These are phyloP conservation scores for Leptura quadrifasciata DNA, from an alignment of 2,888 invertebrate genomes.

Conservation along the genomic window DNA sequence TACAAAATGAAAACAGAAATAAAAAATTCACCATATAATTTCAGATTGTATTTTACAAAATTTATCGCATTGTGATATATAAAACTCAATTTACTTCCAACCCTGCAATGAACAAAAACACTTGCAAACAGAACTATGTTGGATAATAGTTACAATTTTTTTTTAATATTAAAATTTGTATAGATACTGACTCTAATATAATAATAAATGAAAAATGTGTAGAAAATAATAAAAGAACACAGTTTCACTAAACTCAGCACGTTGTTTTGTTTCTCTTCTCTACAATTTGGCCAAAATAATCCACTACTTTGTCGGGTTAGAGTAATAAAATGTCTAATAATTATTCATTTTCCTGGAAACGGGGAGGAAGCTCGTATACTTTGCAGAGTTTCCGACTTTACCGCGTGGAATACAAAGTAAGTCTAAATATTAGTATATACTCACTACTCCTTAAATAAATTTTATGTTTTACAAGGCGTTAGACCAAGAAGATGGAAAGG, in stretches of 20 bases:
- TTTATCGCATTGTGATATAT: too few species aligned
- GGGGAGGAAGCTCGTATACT: not conserved
- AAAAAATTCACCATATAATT: too few species aligned
- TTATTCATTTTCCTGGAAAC: conserved; percentile 17
- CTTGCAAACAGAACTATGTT: too few species aligned
- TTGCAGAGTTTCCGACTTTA: not conserved
- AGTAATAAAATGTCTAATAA: conserved; percentile 15
- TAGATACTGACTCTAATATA: too few species aligned
- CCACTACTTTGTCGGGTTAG: not conserved
- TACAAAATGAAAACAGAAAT: too few species aligned
- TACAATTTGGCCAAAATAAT: not conserved
- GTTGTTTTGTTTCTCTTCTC: not conserved
- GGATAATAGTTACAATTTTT: too few species aligned
- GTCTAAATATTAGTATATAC: conserved; percentile 5
- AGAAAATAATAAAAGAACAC: not conserved
- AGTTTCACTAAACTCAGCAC: not conserved
- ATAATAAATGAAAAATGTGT: not conserved
- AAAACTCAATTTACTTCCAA: too few species aligned
- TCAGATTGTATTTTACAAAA: too few species aligned
- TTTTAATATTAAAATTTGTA: too few species aligned
- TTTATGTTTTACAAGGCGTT: not conserved
- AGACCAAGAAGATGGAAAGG: not conserved
- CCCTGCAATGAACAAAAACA: too few species aligned
- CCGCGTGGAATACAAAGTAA: conserved; percentile 12
- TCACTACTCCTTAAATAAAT: conserved; percentile 20